Base-by-base conservation (phyloP, 2,888 invertebrate species). In the Psococerastis gibbosa region DNA sequence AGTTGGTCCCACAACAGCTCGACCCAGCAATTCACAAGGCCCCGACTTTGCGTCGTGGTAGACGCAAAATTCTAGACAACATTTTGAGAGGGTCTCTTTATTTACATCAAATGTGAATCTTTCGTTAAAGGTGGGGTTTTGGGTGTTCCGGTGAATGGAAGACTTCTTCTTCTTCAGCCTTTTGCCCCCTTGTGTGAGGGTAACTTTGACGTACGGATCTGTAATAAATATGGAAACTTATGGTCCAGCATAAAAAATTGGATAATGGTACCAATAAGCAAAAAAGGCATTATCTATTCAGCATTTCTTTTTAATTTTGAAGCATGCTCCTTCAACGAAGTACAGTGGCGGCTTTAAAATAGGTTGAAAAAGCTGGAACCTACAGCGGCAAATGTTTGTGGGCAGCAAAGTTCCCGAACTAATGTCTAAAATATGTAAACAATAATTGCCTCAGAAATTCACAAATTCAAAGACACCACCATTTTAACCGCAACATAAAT, bases 41-140 rank as follows among this genome's bases (percentile, higher is more conserved):
- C 71, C 72, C 47, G 73, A 57, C 15, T 73, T 58, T 49, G 70
- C 73, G 52, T 74, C 74, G 53, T 73, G 73, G 38, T 70, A 62
- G 2, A 76, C 69, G 3, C 64, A 62, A 51, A 77, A 67, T 53
- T 75, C 73, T 9, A 76, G 56, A 17, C 63, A 57, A 44, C 69
- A 66, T 48, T 63, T 66, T 46, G 68, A 66, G 13, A 77, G 58
- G 42, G 62, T 60, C 34, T 75, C 73, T 47, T 65, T 67, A 27
- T 56, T 53, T 15, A 67, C 54, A 51, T 64, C 63, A 52, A 68
- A 68, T 17, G 62, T 66, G 34, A 69, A 52, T 5, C 65, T 67
- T 49, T 70, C 68, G 51, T 68, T 68, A 60, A 68, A 69, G 2
- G 66, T 63, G 0, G 68, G 68, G 48, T 56, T 60, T 2, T 62